Base-by-base conservation (phyloP, 2,888 invertebrate genomes). In the Nomada ferruginata region DNA sequence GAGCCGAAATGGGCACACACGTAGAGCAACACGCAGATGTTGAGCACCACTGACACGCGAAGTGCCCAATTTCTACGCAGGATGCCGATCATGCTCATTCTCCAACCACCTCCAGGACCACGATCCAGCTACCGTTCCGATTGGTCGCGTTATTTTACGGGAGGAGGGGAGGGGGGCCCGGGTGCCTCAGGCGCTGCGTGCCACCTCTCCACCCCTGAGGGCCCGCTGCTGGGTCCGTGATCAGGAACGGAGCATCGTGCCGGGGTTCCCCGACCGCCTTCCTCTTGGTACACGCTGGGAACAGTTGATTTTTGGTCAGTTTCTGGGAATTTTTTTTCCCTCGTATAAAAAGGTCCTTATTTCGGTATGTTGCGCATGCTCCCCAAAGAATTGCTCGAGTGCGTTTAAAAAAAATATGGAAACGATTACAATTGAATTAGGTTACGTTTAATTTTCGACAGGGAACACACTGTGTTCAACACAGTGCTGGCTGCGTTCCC, bases 31-130 rank as follows among this genome's bases (percentile, higher is more conserved):
- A 96, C 96, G 87, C 96, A 96, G 85, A 97, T 95, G 92, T 97
- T 97, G 88, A 96, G 95, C 81, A 97, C 95, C 90, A 97, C 96
- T 94, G 96, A 97, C 93, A 96, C 96, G 90, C 96, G 95, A 93
- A 97, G 95, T 94, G 96, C 94, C 95, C 96, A 96, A 94, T 96
- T 97, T 87, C 96, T 95, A 84, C 95, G 94, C 76, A 95, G 94
- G 85, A 95, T 94, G 79, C 92, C 90, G 74, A 90, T 90, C 91
- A 92, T 91, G 80, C 88, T 91, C 90, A 89, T 89, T 79, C 77
- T 61, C 77, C 73, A 73, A 68, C 66, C 72, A 71, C 82, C 87
- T 77, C 81, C 76, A 76, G 81, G 52, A 80, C 86, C 81, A 29
- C 79, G 73, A 66, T 44, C 64, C 61, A 15, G 64, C 66, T 69